Conservation (phyloP, 2,888 invertebrate species). For the Alloplasta piceator region DNA sequence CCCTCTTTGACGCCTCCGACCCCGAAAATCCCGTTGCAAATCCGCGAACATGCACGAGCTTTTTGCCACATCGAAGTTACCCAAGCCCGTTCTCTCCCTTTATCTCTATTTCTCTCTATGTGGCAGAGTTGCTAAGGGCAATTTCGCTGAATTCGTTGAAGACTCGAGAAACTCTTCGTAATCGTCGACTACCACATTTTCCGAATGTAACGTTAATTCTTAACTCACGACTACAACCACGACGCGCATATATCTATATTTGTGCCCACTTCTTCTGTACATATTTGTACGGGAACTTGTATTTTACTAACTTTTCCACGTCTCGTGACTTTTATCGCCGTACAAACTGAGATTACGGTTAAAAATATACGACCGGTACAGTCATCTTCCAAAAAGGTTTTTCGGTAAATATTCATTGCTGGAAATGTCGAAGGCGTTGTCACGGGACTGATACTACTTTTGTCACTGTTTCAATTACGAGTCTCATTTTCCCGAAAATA, state of each 20-base stretch:
- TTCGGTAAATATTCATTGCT: too few relatives aligned
- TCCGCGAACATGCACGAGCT: conserved; percentile 43
- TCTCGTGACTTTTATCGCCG: too few relatives aligned
- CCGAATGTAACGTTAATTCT: conserved; percentile 7
- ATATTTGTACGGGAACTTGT: too few relatives aligned
- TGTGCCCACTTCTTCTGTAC: background rate
- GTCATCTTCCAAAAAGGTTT: too few relatives aligned
- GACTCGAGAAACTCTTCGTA: conserved; percentile 42
- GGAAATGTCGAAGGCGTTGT: too few relatives aligned
- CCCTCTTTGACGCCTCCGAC: conserved; percentile 11
- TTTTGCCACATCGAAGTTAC: conserved; percentile 50
- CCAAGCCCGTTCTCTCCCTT: background rate
- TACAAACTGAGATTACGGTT: too few relatives aligned
- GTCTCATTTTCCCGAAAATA: too few relatives aligned
- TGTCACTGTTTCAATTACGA: too few relatives aligned
- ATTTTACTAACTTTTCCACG: too few relatives aligned
- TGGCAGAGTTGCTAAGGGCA: conserved; percentile 26
- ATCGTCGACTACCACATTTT: conserved; percentile 50
- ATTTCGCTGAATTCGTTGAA: conserved; percentile 46
- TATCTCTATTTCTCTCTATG: background rate
- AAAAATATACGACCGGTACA: too few relatives aligned
- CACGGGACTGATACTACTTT: too few relatives aligned
- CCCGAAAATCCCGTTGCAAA: conserved; percentile 44
- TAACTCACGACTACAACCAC: background rate
- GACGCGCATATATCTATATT: background rate